A percentile compares a stretch with the other conserved stretches of the same genome.
These are phyloP conservation scores for Clarias pachynema DNA, from an alignment of 2,797 vertebrate species.

Conservation along the genomic window DNA sequence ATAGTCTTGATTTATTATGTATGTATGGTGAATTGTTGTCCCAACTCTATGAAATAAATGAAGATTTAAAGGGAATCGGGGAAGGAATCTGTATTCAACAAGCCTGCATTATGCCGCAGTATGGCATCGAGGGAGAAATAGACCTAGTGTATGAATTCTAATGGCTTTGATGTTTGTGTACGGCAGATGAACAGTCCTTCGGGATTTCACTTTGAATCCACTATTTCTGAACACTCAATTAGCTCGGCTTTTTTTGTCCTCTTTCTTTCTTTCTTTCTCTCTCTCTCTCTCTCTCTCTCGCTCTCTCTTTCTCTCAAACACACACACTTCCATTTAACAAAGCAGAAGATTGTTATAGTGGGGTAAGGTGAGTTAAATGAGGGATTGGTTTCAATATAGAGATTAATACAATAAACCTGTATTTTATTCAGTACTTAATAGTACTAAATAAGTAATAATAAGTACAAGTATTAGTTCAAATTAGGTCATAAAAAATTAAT, in stretches of 20 bases:
- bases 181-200: slow-evolving; percentile 32
- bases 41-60: slow-evolving; percentile 55
- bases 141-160: slow-evolving; percentile 48
- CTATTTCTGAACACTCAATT: slow-evolving; percentile 49
- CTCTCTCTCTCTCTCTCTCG: not conserved
- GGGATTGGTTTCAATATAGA: not conserved
- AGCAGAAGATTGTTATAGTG: not conserved
- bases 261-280: not conserved
- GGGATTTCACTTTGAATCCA: slow-evolving; percentile 44
- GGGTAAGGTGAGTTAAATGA: not conserved
- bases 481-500: not conserved
- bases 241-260: slow-evolving; percentile 39
- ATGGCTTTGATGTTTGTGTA: slow-evolving; percentile 47
- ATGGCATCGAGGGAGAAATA: slow-evolving; percentile 39
- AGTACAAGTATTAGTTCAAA: too few species aligned
- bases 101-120: slow-evolving; percentile 62
- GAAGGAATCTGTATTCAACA: slow-evolving; percentile 57
- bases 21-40: slow-evolving; percentile 52
- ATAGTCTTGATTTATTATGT: slow-evolving; percentile 54
- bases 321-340: not conserved
- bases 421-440: not conserved
- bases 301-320: not conserved
- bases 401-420: not conserved
- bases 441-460: too few species aligned
- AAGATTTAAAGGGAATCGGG: slow-evolving; percentile 62